Evolutionary conservation across 2,797 vertebrate genomes (phyloP).

Genomic region (Discoglossus pictus): DNA sequence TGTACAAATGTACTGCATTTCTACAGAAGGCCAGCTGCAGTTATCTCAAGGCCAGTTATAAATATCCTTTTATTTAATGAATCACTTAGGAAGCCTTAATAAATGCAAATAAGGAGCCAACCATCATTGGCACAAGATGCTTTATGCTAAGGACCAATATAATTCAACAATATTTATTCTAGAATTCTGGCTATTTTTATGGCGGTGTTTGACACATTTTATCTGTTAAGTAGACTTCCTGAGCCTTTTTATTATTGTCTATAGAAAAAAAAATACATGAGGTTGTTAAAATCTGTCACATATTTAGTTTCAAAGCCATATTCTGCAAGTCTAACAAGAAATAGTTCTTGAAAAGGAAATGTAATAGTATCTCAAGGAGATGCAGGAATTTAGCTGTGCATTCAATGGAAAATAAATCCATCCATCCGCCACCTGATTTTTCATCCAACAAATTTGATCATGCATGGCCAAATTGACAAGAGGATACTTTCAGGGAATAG

Average conservation of each 20-base stretch:
- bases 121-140: not conserved
- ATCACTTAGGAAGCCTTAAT: too few relatives aligned
- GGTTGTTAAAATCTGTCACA: constrained; percentile 39
- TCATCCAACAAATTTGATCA: constrained; percentile 46
- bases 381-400: constrained; percentile 43
- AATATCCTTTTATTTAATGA: too few relatives aligned
- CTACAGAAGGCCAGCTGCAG: too few relatives aligned
- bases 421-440: constrained; percentile 46
- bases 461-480: constrained; percentile 49
- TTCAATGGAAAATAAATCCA: constrained; percentile 49
- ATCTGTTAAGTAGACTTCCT: constrained; percentile 19
- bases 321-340: constrained; percentile 42
- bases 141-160: not conserved
- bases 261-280: constrained; percentile 10
- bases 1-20: too few relatives aligned
- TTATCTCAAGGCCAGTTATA: too few relatives aligned
- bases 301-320: constrained; percentile 42
- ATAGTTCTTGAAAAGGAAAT: constrained; percentile 41
- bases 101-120: too few relatives aligned
- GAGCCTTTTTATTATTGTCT: constrained; percentile 23
- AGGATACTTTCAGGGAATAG: constrained; percentile 39
- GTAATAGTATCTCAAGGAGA: constrained; percentile 38
- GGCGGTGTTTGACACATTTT: not conserved
- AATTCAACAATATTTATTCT: constrained; percentile 5
- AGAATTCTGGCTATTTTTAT: not conserved